Evolutionary conservation across 35 echinoderm and acorn worm species (phyloP), one percentile per base, ranked within the genome.

Genomic region (Diadema setosum): DNA sequence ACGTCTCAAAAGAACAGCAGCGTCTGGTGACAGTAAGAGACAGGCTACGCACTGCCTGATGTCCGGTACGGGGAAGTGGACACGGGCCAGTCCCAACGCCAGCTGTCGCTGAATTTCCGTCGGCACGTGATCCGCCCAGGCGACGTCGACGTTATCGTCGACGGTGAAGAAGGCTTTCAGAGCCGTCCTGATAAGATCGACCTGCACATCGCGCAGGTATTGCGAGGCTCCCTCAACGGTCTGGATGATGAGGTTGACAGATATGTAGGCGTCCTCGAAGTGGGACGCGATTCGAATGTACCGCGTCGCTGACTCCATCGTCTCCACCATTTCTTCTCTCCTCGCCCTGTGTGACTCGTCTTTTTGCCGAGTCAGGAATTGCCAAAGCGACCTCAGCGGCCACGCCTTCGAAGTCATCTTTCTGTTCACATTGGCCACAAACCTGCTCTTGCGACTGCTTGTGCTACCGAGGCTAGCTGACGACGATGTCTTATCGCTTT

Each of bases 221-320:
- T 21, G 25, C 37, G 73, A 78, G 11, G 73, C 73, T 44, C 73
- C 73, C 24, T 78, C 35, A 24, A 78, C 73, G 25, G 37, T 78
- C 73, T 78, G 73, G 21, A 78, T 25, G 37, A 36, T 42, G 29
- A 78, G 73, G 44, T 41, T 33, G 37, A 78, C 27, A n/a, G 34
- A 41, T 9, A 78, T 44, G 18, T 21, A 78, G 25, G 73, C 73
- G 24, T 78, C 73, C 35, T 78, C 39, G 17, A 78, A 78, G 21
- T 78, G 73, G n/a, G 73, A 78, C 23, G 73, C 73, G 21, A 78
- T 78, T 21, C 73, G 39, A 21, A 78, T 42, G 40, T 78, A 78
- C 40, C 23, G 39, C 39, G 30, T 78, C 11, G 73, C 73, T 41
- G 73, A 78, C 40, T 78, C 73, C 3, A 78, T 44, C 73, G 73